Conservation (phyloP, 1,140 invertebrate genomes). For the Leptopilina boulardi region DNA sequence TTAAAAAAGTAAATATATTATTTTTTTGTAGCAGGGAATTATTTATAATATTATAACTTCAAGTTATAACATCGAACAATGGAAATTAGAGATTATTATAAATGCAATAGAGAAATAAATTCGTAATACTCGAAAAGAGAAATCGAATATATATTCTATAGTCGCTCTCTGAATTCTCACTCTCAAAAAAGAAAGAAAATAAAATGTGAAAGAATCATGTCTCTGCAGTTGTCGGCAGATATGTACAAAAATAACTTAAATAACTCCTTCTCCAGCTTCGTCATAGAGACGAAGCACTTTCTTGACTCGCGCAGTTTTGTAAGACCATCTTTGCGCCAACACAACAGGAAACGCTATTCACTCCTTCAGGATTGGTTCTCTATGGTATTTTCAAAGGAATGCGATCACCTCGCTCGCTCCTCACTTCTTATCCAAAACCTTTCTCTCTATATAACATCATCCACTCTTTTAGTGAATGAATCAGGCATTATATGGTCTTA, state of each 20-base stretch:
- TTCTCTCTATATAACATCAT: conserved; percentile 60
- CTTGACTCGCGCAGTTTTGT: not conserved
- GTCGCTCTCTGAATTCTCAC: not conserved
- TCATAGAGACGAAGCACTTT: conserved; percentile 33
- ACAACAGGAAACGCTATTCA: conserved; percentile 61
- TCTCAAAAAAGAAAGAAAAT: not conserved
- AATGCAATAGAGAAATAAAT: conserved; percentile 7
- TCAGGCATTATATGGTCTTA: conserved; percentile 2
- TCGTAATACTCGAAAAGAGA: conserved; percentile 20
- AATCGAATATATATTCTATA: conserved; percentile 36
- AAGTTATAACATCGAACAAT: no score
- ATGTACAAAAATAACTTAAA: conserved; percentile 39
- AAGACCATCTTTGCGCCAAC: conserved; percentile 30
- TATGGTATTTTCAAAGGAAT: conserved; percentile 62
- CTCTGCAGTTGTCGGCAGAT: conserved; percentile 24
- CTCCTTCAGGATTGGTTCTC: conserved; percentile 54
- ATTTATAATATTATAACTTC: no score
- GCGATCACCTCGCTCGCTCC: conserved; percentile 52
- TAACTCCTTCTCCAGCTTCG: conserved; percentile 35
- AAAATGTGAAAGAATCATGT: conserved; percentile 32
- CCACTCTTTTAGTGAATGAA: conserved; percentile 60
- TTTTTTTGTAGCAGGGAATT: no score
- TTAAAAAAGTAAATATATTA: no score
- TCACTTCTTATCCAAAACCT: conserved; percentile 43
- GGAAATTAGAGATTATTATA: not conserved